phyloP scores from a whole-genome alignment of 2,888 invertebrate species.

The Phymatocera aterrima region DNA sequence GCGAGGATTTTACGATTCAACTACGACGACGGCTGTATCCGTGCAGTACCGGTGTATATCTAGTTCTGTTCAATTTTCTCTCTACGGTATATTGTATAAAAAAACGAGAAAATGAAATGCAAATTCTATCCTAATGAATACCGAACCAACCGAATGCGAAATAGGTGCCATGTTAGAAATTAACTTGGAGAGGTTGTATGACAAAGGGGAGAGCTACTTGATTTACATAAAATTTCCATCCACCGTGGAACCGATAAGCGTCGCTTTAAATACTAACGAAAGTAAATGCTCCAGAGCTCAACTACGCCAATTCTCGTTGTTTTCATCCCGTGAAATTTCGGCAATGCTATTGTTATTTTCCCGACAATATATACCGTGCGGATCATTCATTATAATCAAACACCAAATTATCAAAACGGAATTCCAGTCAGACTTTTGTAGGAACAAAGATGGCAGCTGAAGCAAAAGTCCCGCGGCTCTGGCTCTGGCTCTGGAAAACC shows the following conservation, averaged over 20 bases:
- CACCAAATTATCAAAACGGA: not conserved
- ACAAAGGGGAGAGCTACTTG: constrained; percentile 20
- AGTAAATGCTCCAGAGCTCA: constrained; percentile 16
- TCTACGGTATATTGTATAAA: not conserved
- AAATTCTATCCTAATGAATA: constrained; percentile 30
- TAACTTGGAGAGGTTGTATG: constrained; percentile 34
- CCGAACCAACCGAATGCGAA: constrained; percentile 21
- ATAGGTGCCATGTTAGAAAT: constrained; percentile 29
- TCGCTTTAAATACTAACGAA: constrained; percentile 21
- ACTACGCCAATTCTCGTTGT: not conserved
- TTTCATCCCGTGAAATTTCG: not conserved
- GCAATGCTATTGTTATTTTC: constrained; percentile 3
- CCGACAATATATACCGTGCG: not conserved
- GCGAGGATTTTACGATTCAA: constrained; percentile 10
- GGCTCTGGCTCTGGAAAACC: not conserved
- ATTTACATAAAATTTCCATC: constrained; percentile 41
- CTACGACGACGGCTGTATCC: not conserved
- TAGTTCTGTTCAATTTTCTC: not conserved
- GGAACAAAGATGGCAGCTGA: not conserved
- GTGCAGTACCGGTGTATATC: not conserved
- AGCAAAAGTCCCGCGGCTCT: not conserved
- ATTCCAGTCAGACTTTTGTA: not conserved
- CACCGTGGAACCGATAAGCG: constrained; percentile 20
- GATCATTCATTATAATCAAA: constrained; percentile 17
- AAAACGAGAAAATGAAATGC: not conserved